Percentiles rank a stretch among this genome's conserved stretches.
Conservation (phyloP, 1,140 invertebrate genomes). For the Drosophila auraria region DNA sequence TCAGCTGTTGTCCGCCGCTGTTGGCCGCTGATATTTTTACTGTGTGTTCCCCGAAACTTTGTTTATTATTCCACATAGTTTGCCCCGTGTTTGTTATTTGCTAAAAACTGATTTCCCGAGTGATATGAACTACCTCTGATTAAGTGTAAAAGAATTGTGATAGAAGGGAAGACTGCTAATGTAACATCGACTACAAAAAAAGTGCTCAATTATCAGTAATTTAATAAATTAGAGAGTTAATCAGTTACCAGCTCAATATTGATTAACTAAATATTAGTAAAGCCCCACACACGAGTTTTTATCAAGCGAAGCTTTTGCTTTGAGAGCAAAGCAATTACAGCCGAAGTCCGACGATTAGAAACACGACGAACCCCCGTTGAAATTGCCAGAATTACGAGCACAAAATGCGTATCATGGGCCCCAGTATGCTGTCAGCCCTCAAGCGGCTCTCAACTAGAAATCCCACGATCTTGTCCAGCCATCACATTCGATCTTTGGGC, state of each 20-base stretch:
- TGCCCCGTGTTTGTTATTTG: slow-evolving; percentile 3
- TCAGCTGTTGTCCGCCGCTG: slow-evolving; percentile 35
- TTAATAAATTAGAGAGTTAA: slow-evolving; percentile 28
- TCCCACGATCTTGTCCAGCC: slow-evolving; percentile 16
- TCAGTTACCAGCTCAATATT: slow-evolving; percentile 13
- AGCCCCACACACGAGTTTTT: background rate
- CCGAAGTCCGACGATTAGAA: slow-evolving; percentile 19
- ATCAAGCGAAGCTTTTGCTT: slow-evolving; percentile 7
- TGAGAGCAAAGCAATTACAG: slow-evolving; percentile 2
- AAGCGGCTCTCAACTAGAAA: slow-evolving; percentile 39
- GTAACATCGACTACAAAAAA: background rate
- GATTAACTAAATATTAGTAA: slow-evolving; percentile 19
- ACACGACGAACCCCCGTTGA: background rate
- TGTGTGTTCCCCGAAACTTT: slow-evolving; percentile 14
- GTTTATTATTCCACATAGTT: slow-evolving; percentile 20
- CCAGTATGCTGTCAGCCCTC: slow-evolving; percentile 71
- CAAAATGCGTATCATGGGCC: slow-evolving; percentile 55
- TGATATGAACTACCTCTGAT: slow-evolving; percentile 28
- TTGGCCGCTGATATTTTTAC: slow-evolving; percentile 1
- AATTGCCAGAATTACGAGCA: background rate
- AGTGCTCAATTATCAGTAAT: slow-evolving; percentile 44
- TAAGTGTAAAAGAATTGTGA: slow-evolving; percentile 22
- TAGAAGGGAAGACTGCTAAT: slow-evolving; percentile 17
- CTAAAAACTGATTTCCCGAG: background rate
- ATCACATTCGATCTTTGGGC: slow-evolving; percentile 8